Evolutionary conservation across 2,113 vertebrate species (phyloP).

Genomic region (Falco punctatus): DNA sequence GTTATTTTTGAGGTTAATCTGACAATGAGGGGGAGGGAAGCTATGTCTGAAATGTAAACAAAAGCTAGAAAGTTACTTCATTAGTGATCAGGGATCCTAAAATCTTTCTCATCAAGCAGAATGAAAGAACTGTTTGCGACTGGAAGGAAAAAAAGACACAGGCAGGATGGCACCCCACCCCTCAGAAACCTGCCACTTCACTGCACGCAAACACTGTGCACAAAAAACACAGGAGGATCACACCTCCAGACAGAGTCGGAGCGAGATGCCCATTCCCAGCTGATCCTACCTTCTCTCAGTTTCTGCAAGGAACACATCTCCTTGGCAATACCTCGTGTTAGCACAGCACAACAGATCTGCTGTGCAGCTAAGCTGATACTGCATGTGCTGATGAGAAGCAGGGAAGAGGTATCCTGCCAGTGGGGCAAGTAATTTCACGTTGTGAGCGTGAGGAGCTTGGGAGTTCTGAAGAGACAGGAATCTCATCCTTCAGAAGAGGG

Average conservation of each 20-base stretch:
- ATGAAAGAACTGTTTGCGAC: not conserved
- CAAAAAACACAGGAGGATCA: not conserved
- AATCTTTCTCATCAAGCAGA: not conserved
- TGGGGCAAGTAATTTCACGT: not conserved
- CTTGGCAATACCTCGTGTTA: not conserved
- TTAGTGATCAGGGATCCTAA: not conserved
- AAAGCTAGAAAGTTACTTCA: not conserved
- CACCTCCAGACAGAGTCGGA: not conserved
- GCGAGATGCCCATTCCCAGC: not conserved
- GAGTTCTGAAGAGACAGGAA: not conserved
- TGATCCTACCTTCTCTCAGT: not conserved
- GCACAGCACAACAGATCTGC: not conserved
- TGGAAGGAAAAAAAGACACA: not conserved
- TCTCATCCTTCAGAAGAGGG: not conserved
- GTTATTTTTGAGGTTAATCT: not conserved
- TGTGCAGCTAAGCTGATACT: not conserved
- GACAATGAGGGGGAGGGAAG: not conserved
- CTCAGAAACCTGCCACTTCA: not conserved
- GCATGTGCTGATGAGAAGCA: not conserved
- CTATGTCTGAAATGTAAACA: not conserved
- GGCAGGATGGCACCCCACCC: not conserved
- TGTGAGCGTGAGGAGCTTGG: not conserved
- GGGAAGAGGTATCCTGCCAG: not conserved
- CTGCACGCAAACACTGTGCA: not conserved
- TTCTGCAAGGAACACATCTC: not conserved